phyloP scores from a whole-genome alignment of 2,797 vertebrate genomes.

The Melanotaenia parkinsoni region DNA sequence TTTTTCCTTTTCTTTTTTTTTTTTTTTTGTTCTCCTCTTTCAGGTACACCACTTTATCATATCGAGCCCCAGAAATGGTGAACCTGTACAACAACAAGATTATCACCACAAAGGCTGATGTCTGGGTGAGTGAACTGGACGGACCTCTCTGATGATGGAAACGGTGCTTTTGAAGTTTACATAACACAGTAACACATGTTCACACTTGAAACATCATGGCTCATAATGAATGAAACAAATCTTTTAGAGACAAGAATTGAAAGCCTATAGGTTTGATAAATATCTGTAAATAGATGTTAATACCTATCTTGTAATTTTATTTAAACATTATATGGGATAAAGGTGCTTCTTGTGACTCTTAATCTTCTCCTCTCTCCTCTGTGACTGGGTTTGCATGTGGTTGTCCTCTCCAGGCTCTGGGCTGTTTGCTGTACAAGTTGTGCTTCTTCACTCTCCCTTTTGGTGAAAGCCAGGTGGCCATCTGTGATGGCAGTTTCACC shows the following conservation, averaged over 20 bases:
- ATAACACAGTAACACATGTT: background rate
- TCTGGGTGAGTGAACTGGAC: slow-evolving; percentile 90
- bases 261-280: background rate
- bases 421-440: slow-evolving; percentile 98
- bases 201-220: background rate
- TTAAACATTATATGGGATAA: slow-evolving; percentile 4
- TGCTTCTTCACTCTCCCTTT: slow-evolving; percentile 99
- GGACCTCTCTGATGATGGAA: background rate
- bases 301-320: background rate
- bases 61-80: slow-evolving; percentile 98
- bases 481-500: slow-evolving; percentile 98
- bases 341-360: slow-evolving; percentile 6
- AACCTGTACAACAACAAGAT: slow-evolving; percentile 97
- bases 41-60: slow-evolving; percentile 97
- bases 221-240: background rate
- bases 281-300: background rate
- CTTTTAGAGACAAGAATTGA: background rate
- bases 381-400: slow-evolving; percentile 43
- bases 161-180: background rate
- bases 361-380: slow-evolving; percentile 10
- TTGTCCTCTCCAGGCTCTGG: slow-evolving; percentile 86
- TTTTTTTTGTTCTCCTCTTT: slow-evolving; percentile 31
- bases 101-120: slow-evolving; percentile 96
- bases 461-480: slow-evolving; percentile 99
- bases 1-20: too few relatives aligned